Conservation (phyloP, 1,140 invertebrate species). For the Harlomillsia oculata region DNA sequence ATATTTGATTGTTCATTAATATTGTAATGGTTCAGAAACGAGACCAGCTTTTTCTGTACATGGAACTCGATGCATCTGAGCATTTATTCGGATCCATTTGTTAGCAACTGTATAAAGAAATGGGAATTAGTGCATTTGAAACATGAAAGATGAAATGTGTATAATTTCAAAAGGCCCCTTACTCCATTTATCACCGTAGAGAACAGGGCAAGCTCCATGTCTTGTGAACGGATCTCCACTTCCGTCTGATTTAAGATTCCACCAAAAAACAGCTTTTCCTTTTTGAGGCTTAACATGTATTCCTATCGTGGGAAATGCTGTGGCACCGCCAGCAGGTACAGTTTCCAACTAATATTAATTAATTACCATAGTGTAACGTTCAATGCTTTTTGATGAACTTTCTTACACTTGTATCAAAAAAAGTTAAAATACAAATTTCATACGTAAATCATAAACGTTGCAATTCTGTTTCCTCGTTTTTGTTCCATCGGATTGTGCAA, state of each 20-base stretch:
- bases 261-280: constrained; percentile 89
- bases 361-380: not conserved
- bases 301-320: constrained; percentile 81
- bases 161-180: constrained; percentile 37
- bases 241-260: constrained; percentile 83
- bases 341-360: constrained; percentile 40
- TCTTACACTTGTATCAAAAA: not conserved
- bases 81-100: constrained; percentile 36
- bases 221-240: constrained; percentile 84
- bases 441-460: constrained; percentile 49
- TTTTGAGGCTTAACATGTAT: constrained; percentile 77
- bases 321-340: constrained; percentile 65
- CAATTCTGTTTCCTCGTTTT: constrained; percentile 45
- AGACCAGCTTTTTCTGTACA: constrained; percentile 20
- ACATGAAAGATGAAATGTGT: too few species aligned
- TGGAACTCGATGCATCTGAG: constrained; percentile 27
- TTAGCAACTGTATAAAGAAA: constrained; percentile 31
- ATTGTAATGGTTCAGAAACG: too few species aligned
- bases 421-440: constrained; percentile 36
- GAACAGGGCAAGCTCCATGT: constrained; percentile 94
- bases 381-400: not conserved
- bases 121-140: not conserved
- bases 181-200: constrained; percentile 95
- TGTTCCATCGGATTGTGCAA: constrained; percentile 33
- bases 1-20: too few species aligned